Percentiles rank a stretch among this genome's conserved stretches.
These are phyloP conservation scores for Casuarius casuarius DNA, from an alignment of 2,113 vertebrate species.

Conservation along the genomic window DNA sequence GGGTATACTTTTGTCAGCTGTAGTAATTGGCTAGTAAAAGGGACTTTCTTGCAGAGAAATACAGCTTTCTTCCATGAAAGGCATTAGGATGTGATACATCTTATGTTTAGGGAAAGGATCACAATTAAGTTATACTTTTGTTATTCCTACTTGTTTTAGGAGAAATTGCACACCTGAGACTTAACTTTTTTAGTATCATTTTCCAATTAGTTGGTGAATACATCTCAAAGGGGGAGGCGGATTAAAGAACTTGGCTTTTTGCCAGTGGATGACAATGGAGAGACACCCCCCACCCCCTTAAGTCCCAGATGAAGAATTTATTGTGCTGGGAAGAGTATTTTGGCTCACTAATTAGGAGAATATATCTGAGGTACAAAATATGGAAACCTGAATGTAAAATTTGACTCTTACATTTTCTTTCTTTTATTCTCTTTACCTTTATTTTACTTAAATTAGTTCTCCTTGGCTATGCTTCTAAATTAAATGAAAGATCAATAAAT, in stretches of 20 bases:
- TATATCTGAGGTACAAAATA: background rate
- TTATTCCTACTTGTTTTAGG: background rate
- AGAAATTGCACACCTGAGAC: background rate
- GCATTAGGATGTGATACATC: rapidly evolving
- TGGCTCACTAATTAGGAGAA: background rate
- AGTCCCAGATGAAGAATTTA: background rate
- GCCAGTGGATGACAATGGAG: background rate
- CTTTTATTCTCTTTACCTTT: background rate
- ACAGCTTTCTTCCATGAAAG: background rate
- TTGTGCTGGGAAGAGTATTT: background rate
- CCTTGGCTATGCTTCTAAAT: background rate
- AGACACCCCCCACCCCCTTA: too few relatives aligned
- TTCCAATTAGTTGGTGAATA: background rate
- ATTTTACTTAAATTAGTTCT: background rate
- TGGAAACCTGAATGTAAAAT: background rate
- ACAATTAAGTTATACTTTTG: rapidly evolving
- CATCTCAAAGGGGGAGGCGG: rapidly evolving
- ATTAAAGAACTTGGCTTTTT: background rate
- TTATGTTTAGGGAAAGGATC: background rate
- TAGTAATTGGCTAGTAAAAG: background rate
- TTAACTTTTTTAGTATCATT: background rate
- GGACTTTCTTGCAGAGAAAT: background rate
- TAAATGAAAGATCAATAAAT: background rate
- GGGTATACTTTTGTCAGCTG: background rate
- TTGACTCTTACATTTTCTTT: background rate